Conservation (phyloP, 92 coral and sea anemone genomes). For the Epizoanthus stellaris region DNA sequence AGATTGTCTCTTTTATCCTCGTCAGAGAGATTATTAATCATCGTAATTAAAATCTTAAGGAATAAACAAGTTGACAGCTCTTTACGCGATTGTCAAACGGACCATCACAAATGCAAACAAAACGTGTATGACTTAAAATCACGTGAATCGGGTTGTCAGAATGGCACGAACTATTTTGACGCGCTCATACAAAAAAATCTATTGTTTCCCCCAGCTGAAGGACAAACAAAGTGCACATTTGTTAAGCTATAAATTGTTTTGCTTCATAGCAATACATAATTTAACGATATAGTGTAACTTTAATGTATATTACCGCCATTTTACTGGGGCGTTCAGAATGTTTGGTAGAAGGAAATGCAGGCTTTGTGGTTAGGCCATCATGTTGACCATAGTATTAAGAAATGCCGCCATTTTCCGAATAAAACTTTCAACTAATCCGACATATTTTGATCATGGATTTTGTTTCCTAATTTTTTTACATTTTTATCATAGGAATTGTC, state of each 20-base stretch:
- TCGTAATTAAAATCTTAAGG: conserved; percentile 65
- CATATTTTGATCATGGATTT: background rate
- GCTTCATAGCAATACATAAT: conserved; percentile 6
- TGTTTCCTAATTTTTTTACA: too few species aligned
- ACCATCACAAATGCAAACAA: conserved; percentile 32
- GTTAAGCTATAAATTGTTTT: conserved; percentile 32
- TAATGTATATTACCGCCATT: background rate
- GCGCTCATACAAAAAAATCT: conserved; percentile 12
- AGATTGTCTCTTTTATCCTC: conserved; percentile 34
- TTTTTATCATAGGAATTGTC: too few species aligned
- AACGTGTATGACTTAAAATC: conserved; percentile 14
- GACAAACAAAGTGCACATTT: background rate
- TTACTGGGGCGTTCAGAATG: background rate
- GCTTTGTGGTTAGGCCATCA: background rate
- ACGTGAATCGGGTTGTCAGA: conserved; percentile 20
- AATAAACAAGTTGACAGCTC: conserved; percentile 37
- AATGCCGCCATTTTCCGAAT: background rate
- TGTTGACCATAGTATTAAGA: background rate
- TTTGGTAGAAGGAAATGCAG: background rate
- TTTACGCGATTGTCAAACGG: conserved; percentile 31
- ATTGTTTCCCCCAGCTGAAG: background rate
- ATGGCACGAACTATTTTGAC: conserved; percentile 17
- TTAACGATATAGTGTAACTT: conserved; percentile 2
- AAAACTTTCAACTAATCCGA: background rate
- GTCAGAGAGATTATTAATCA: conserved; percentile 63